Evolutionary conservation across 92 coral and sea anemone genomes (phyloP).

Genomic region (Heteractis magnifica): DNA sequence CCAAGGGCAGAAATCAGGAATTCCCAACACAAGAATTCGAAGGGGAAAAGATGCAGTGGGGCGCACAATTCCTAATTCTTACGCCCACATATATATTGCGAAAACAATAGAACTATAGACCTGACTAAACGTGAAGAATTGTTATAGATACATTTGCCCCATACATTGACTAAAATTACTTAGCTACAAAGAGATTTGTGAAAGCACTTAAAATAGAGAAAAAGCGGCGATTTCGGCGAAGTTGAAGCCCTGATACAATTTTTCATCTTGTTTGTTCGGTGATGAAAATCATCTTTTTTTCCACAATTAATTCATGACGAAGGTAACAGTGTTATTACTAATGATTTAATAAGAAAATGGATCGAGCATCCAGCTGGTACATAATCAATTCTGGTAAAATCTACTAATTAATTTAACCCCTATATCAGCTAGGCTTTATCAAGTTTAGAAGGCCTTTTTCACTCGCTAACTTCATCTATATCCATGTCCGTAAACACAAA

Average conservation of each 20-base stretch:
- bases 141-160: constrained; percentile 31
- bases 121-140: constrained; percentile 19
- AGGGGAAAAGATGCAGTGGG: constrained; percentile 17
- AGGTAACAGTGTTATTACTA: constrained; percentile 55
- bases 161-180: constrained; percentile 8
- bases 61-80: constrained; percentile 23
- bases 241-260: neutral
- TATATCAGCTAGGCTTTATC: constrained; percentile 61
- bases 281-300: constrained; percentile 7
- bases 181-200: neutral
- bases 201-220: neutral
- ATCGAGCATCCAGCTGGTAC: constrained; percentile 58
- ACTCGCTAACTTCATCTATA: constrained; percentile 41
- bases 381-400: constrained; percentile 42
- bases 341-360: constrained; percentile 65
- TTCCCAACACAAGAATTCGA: neutral
- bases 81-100: constrained; percentile 29
- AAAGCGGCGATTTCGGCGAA: neutral
- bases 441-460: constrained; percentile 52
- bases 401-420: constrained; percentile 56
- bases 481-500: constrained; percentile 10
- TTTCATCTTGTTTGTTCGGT: neutral
- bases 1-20: neutral
- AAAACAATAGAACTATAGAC: constrained; percentile 12
- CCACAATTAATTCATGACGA: constrained; percentile 57